phyloP scores from a whole-genome alignment of 2,888 invertebrate genomes.

The Erannis defoliaria region DNA sequence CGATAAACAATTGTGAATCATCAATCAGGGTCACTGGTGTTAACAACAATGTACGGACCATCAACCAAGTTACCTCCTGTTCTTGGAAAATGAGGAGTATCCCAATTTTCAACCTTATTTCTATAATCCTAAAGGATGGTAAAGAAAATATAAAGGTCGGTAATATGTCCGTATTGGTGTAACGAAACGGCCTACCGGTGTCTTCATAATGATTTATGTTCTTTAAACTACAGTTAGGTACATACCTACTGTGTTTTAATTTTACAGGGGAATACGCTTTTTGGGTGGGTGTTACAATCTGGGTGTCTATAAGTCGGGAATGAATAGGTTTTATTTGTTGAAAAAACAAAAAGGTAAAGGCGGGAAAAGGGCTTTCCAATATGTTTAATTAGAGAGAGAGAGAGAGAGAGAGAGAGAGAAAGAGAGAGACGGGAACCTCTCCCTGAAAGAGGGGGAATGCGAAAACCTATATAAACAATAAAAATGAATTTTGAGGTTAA shows the following conservation, averaged over 20 bases:
- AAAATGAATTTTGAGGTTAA: no score
- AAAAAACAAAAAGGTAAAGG: no score
- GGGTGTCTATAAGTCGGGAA: no score
- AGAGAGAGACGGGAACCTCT: no score
- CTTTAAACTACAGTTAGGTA: constrained; percentile 6
- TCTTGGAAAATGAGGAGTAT: neutral
- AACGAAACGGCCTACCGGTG: constrained; percentile 24
- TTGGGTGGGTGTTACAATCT: no score
- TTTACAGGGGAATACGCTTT: no score
- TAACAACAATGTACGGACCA: constrained; percentile 40
- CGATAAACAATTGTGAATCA: constrained; percentile 53
- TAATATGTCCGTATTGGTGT: constrained; percentile 14
- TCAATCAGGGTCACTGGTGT: constrained; percentile 51
- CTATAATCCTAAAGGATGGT: neutral
- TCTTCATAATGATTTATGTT: constrained; percentile 27
- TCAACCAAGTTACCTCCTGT: constrained; percentile 26
- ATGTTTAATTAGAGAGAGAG: no score
- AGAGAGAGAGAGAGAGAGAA: no score
- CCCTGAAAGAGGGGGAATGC: no score
- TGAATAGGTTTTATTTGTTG: no score
- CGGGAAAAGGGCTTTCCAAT: no score
- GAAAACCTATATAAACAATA: no score
- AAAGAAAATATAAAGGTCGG: neutral
- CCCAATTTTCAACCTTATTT: constrained; percentile 24
- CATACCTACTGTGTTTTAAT: neutral